Conservation (phyloP, 2,888 invertebrate genomes). For the Colostygia pectinataria region DNA sequence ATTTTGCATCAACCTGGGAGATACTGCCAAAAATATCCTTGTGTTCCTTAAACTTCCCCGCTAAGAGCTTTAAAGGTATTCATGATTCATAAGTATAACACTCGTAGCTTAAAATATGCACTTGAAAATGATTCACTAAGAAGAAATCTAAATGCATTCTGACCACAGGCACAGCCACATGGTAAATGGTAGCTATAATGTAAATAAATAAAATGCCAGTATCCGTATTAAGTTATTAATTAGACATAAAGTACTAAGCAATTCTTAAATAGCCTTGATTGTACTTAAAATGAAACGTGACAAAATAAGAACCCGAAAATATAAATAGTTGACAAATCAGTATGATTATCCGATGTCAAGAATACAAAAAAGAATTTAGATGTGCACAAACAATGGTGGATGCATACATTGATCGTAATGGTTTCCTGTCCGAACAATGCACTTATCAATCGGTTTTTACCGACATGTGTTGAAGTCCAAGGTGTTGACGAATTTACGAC, state of each 20-base stretch:
- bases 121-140: constrained; percentile 39
- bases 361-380: constrained; percentile 24
- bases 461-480: constrained; percentile 30
- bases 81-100: constrained; percentile 51
- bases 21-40: constrained; percentile 64
- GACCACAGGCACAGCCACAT: constrained; percentile 10
- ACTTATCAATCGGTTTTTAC: constrained; percentile 33
- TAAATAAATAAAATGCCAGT: too few species aligned
- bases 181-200: too few species aligned
- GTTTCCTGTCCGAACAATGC: constrained; percentile 38
- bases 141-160: constrained; percentile 20
- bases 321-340: constrained; percentile 9
- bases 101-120: constrained; percentile 30
- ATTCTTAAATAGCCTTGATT: constrained; percentile 4
- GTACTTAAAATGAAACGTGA: constrained; percentile 15
- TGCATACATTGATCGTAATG: constrained; percentile 31
- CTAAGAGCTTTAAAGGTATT: constrained; percentile 30
- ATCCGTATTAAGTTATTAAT: neutral
- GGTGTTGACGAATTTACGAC: constrained; percentile 34
- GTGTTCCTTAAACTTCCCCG: constrained; percentile 35
- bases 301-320: neutral
- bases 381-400: constrained; percentile 33
- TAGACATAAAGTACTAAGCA: neutral
- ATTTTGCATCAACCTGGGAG: constrained; percentile 62
- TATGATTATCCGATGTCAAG: constrained; percentile 11